Evolutionary conservation across 2,797 vertebrate species (phyloP).

Genomic region (Erethizon dorsatum): DNA sequence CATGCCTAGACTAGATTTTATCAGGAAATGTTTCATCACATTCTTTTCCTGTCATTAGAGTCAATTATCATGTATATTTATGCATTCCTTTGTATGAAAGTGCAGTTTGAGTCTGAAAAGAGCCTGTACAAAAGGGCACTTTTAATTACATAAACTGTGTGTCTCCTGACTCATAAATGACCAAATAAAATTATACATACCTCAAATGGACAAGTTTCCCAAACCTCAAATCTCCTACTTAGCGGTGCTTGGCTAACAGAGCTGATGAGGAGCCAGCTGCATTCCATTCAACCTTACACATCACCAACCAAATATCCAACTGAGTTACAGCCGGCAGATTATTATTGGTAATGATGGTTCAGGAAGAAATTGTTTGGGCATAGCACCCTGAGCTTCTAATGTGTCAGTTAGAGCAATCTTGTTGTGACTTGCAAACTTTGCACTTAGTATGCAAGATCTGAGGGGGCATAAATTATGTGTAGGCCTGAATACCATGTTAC

Average conservation of each 20-base stretch:
- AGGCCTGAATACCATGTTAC: neutral
- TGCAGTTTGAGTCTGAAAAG: conserved; percentile 77
- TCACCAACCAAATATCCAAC: conserved; percentile 59
- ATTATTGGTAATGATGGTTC: conserved; percentile 78
- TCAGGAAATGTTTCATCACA: conserved; percentile 82
- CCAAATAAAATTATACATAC: conserved; percentile 69
- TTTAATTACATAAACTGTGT: conserved; percentile 79
- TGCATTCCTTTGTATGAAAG: conserved; percentile 82
- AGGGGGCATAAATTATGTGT: neutral
- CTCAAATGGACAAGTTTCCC: conserved; percentile 60
- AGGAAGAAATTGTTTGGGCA: conserved; percentile 72
- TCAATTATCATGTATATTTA: conserved; percentile 84
- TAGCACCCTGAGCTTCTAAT: conserved; percentile 67
- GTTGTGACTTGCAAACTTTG: conserved; percentile 80
- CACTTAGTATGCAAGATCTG: neutral
- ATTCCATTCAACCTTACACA: conserved; percentile 31
- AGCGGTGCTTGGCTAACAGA: conserved; percentile 45
- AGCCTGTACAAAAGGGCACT: conserved; percentile 72
- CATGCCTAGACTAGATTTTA: conserved; percentile 78
- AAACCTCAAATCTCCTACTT: conserved; percentile 58
- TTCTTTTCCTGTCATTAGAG: conserved; percentile 82
- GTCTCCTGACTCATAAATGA: conserved; percentile 74
- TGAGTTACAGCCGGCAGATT: conserved; percentile 48
- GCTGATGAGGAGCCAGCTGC: conserved; percentile 51
- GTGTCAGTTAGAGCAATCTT: conserved; percentile 76